Percentiles rank a stretch among this genome's conserved stretches.
phyloP scores from a whole-genome alignment of 2,888 invertebrate genomes.

The Leucoptera coffeella region DNA sequence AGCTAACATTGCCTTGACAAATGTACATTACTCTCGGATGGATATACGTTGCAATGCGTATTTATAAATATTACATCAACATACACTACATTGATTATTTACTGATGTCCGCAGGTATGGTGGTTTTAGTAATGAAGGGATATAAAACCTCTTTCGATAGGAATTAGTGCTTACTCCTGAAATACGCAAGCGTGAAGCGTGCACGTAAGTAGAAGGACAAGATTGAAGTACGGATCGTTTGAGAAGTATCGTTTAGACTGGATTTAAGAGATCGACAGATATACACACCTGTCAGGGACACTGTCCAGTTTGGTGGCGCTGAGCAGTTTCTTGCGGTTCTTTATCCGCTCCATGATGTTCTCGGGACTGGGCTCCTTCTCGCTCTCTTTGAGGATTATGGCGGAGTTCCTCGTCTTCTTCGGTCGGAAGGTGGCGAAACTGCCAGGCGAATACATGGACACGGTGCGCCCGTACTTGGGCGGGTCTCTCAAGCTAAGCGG shows the following conservation, averaged over 20 bases:
- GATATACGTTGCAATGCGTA: too few species aligned
- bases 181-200: conserved; percentile 47
- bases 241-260: too few species aligned
- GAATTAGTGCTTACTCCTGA: too few species aligned
- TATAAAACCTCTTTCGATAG: too few species aligned
- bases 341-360: conserved; percentile 45
- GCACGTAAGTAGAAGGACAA: too few species aligned
- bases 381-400: conserved; percentile 43
- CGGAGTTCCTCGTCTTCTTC: conserved; percentile 40
- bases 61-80: background rate
- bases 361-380: conserved; percentile 46
- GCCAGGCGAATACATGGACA: conserved; percentile 44
- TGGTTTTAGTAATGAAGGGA: too few species aligned
- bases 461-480: conserved; percentile 34
- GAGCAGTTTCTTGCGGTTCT: conserved; percentile 23
- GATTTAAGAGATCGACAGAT: conserved; percentile 5
- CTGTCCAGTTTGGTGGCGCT: conserved; percentile 29
- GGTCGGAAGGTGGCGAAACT: conserved; percentile 46
- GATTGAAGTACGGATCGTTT: too few species aligned
- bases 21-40: too few species aligned
- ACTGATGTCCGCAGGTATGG: too few species aligned
- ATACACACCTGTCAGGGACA: conserved; percentile 48
- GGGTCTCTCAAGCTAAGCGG: conserved; percentile 25
- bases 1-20: too few species aligned
- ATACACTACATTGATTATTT: too few species aligned